A percentile compares a stretch with the other conserved stretches of the same genome.
These are phyloP conservation scores for Anodontia alba DNA, from an alignment of 2,888 invertebrate species.

Conservation along the genomic window DNA sequence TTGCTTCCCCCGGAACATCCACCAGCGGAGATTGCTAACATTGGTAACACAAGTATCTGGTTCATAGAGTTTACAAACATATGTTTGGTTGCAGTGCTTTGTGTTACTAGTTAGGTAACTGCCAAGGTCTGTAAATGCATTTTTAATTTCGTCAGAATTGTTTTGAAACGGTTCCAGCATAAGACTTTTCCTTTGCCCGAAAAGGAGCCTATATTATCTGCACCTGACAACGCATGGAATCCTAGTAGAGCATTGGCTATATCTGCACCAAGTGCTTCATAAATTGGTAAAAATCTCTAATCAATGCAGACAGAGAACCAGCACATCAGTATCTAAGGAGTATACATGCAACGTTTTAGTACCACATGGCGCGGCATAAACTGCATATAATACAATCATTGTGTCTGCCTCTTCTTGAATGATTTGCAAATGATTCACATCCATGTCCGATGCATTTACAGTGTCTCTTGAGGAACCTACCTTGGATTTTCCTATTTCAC, in stretches of 20 bases:
- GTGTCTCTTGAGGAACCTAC: not conserved
- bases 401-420: not conserved
- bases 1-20: not conserved
- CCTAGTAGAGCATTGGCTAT: not conserved
- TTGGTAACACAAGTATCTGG: not conserved
- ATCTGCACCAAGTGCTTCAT: not conserved
- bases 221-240: not conserved
- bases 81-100: not conserved
- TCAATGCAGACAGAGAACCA: not conserved
- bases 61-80: not conserved
- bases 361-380: not conserved
- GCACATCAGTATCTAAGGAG: not conserved
- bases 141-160: not conserved
- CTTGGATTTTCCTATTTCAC: not conserved
- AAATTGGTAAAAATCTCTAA: not conserved
- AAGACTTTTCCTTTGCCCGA: not conserved
- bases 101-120: not conserved
- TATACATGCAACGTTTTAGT: not conserved
- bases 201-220: not conserved
- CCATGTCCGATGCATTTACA: not conserved
- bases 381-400: not conserved
- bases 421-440: not conserved
- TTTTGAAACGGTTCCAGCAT: not conserved
- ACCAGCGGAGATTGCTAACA: not conserved
- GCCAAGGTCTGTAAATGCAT: not conserved